Base-by-base conservation (phyloP, 2,888 invertebrate genomes). In the Pyrrhosoma nymphula region DNA sequence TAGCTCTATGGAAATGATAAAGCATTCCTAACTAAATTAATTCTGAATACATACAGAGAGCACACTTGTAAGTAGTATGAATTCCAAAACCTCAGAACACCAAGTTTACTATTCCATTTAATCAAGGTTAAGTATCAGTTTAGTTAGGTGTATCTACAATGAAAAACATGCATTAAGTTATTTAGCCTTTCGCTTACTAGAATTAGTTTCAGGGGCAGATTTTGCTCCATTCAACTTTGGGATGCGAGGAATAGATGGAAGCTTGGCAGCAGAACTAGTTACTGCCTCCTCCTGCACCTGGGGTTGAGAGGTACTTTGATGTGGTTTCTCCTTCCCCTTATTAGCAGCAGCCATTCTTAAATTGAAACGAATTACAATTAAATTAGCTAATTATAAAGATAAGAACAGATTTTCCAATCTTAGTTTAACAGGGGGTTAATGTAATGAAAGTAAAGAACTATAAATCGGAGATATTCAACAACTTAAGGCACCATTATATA, bases 161-260 rank as follows among this genome's bases (percentile, higher is more conserved):
- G 16, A 82, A 35, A 14, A 35, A 35, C 82, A 82, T 82, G 82
- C 82, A 82, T 35, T 35, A 35, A 82, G 14, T 26, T 35, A 90
- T 90, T 56, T 90, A 56, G 30, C 60, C 60, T 60, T 91, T 35
- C 56, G 75, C 93, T 93, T 93, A 93, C 93, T 93, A 93, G 35
- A 69, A 23, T 93, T 63, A 69, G 89, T 55, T n/a, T 93, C 93
- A 14, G 93, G 47, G 35, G 39, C 69, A n/a, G 69, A 35, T 69
- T 69, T 69, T 23, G 69, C 93, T 47, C 93, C 93, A 75, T 93
- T 93, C 93, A 93, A 69, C 47, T 93, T 93, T 47, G 93, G 93
- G 75, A 93, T 93, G 69, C 93, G 93, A 75, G 93, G 93, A 47
- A 93, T 69, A 47, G 93, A 69, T 14, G 93, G 93, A 3, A 23